Evolutionary conservation across 1,140 invertebrate genomes (phyloP).

Genomic region (Melipona quadrifasciata): DNA sequence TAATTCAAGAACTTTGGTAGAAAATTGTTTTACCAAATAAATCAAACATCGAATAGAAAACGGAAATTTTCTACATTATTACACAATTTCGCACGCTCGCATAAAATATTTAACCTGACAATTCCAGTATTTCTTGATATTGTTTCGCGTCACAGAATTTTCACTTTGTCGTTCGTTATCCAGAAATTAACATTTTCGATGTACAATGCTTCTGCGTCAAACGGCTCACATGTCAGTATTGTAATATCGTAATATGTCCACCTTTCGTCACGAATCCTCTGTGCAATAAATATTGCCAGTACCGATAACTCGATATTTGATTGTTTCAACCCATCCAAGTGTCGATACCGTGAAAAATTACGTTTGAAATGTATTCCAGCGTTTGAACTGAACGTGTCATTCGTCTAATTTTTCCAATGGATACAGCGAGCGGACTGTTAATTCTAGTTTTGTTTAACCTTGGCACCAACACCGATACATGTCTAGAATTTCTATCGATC

Average conservation of each 20-base stretch:
- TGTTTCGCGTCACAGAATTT: too few relatives aligned
- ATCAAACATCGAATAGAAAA: too few relatives aligned
- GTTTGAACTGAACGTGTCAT: not conserved
- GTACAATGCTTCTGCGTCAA: too few relatives aligned
- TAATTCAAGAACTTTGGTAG: too few relatives aligned
- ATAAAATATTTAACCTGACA: too few relatives aligned
- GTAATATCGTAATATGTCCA: not conserved
- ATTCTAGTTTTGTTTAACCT: not conserved
- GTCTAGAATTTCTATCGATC: not conserved
- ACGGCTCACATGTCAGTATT: too few relatives aligned
- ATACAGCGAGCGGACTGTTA: not conserved
- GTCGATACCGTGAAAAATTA: not conserved
- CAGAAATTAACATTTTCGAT: too few relatives aligned
- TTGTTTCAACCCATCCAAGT: not conserved
- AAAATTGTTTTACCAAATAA: too few relatives aligned
- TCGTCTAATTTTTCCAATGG: not conserved
- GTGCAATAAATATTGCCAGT: not conserved
- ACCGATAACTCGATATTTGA: not conserved
- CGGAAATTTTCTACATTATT: too few relatives aligned
- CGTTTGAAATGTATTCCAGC: not conserved
- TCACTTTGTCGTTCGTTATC: too few relatives aligned
- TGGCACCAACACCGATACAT: not conserved
- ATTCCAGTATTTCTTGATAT: too few relatives aligned
- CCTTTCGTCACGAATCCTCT: not conserved
- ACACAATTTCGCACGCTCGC: too few relatives aligned